A percentile compares a stretch with the other conserved stretches of the same genome.
phyloP scores from a whole-genome alignment of 53 echinoderm and acorn worm species.

The Crossaster papposus region DNA sequence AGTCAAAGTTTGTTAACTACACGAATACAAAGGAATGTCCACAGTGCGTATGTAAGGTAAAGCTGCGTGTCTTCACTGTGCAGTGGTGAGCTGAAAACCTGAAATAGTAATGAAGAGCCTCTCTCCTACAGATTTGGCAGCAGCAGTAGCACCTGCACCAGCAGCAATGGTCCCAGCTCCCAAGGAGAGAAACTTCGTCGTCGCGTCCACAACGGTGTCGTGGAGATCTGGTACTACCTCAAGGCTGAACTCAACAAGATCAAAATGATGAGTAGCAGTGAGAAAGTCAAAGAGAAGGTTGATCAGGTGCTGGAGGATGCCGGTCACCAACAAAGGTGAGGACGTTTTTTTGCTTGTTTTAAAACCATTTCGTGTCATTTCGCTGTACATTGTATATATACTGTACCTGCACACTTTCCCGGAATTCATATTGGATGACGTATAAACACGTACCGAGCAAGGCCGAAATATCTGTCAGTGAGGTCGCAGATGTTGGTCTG shows the following conservation, averaged over 20 bases:
- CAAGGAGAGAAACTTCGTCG: slow-evolving; percentile 68
- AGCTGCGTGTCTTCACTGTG: no score
- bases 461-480: no score
- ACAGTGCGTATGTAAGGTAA: no score
- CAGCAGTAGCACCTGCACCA: not conserved
- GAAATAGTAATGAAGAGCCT: not conserved
- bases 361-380: no score
- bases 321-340: slow-evolving; percentile 80
- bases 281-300: slow-evolving; percentile 66
- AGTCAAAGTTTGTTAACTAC: no score
- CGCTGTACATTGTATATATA: no score
- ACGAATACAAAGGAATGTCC: no score
- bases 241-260: slow-evolving; percentile 71
- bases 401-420: no score
- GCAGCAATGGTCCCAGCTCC: slow-evolving; percentile 44
- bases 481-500: no score
- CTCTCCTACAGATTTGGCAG: slow-evolving; percentile 2
- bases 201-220: slow-evolving; percentile 72
- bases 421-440: no score
- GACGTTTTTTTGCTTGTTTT: not conserved
- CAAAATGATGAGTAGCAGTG: slow-evolving; percentile 52
- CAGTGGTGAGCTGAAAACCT: no score
- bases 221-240: slow-evolving; percentile 81
- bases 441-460: no score
- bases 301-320: slow-evolving; percentile 68